Evolutionary conservation across 2,797 vertebrate species (phyloP).

Genomic region (Emydoidea blandingii): DNA sequence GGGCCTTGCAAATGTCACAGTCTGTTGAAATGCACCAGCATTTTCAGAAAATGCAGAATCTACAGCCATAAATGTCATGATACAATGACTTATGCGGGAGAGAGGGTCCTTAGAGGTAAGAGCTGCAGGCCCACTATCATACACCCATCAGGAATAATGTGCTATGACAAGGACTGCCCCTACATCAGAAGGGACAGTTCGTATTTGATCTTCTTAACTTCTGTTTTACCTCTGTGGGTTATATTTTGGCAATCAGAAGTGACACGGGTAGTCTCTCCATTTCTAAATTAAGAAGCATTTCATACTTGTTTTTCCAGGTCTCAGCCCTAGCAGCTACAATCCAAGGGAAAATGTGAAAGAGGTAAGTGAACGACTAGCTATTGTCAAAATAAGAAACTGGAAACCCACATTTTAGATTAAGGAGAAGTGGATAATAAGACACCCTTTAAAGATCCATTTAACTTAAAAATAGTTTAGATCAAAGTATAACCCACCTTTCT

Average conservation of each 20-base stretch:
- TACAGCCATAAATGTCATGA: background rate
- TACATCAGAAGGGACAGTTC: background rate
- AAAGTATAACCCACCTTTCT: background rate
- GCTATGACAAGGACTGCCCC: background rate
- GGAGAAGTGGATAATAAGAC: accelerated
- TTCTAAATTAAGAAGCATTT: background rate
- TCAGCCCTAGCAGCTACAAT: slow-evolving; percentile 16
- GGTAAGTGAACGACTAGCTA: slow-evolving; percentile 63
- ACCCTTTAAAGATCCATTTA: background rate
- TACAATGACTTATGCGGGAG: background rate
- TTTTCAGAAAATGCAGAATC: background rate
- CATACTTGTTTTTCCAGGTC: slow-evolving; percentile 60
- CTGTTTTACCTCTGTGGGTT: background rate
- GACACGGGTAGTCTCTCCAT: accelerated
- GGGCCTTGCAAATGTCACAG: background rate
- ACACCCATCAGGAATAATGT: no score
- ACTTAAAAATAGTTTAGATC: background rate
- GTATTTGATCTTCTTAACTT: background rate
- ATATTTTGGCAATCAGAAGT: background rate
- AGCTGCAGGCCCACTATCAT: background rate
- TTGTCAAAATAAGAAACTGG: background rate
- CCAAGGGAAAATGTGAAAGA: slow-evolving; percentile 62
- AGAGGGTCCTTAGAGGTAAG: background rate
- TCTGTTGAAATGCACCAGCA: background rate
- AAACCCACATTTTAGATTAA: background rate